Conservation (phyloP, 2,113 vertebrate species). For the Corythornis vintsioides region DNA sequence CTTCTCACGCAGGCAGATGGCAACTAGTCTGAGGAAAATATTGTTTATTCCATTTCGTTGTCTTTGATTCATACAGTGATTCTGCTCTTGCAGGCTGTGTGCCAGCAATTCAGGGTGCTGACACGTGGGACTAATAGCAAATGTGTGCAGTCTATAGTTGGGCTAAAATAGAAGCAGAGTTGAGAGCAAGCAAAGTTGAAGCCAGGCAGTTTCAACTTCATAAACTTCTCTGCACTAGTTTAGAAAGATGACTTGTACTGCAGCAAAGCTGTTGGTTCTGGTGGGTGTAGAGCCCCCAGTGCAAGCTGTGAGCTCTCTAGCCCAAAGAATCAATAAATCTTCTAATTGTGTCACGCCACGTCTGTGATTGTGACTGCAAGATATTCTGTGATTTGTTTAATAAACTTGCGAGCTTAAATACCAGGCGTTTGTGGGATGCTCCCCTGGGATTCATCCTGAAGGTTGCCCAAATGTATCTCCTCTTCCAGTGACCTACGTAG, state of each 20-base stretch:
- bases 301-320: conserved; percentile 74
- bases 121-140: conserved; percentile 58
- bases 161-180: conserved; percentile 69
- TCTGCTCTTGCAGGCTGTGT: conserved; percentile 3
- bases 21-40: conserved; percentile 37
- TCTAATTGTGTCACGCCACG: conserved; percentile 75
- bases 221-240: conserved; percentile 52
- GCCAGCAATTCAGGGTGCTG: conserved; percentile 37
- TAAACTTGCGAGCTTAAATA: conserved; percentile 73
- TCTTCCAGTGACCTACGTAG: conserved; percentile 68
- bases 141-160: conserved; percentile 45
- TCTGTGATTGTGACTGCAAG: conserved; percentile 68
- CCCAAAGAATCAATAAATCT: conserved; percentile 79
- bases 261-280: conserved; percentile 69
- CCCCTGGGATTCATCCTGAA: conserved; percentile 70
- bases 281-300: conserved; percentile 68
- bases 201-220: conserved; percentile 62
- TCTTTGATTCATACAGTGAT: conserved; percentile 26
- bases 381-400: conserved; percentile 72
- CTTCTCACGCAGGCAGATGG: conserved; percentile 34
- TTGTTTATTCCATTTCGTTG: not conserved
- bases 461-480: conserved; percentile 58
- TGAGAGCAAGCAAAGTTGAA: conserved; percentile 69
- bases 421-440: conserved; percentile 68
- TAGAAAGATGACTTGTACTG: conserved; percentile 56